Evolutionary conservation across 2,113 vertebrate genomes (phyloP), one percentile per base, ranked within the genome.

Genomic region (Caloenas nicobarica): DNA sequence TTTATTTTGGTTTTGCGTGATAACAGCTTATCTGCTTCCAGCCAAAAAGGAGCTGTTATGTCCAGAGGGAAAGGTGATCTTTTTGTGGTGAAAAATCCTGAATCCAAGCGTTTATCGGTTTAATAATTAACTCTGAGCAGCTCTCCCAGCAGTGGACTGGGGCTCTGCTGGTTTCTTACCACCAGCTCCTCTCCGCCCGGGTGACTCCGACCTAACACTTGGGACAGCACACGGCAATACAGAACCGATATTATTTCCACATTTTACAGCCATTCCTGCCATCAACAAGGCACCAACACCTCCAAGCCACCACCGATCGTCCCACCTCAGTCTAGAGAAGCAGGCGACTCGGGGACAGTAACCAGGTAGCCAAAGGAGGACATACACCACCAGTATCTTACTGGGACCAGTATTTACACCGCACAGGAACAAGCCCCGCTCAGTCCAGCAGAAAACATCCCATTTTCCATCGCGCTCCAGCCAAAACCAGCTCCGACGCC

Each of bases 121-220:
- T 88, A 94, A 85, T 85, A 17, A 81, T 85, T 76, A 88, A 94
- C 81, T 60, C 46, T 3, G 7, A 66, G 69, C 53, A 71, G 34
- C 34, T 4, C 18, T 81, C 50, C 33, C 53, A 80, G 62, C 8
- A 13, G 34, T 9, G 40, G 11, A 15, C 2, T 36, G 24, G 60
- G 60, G 54, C 53, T 81, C 34, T 77, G 33, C 33, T 28, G 46
- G 26, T 23, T 85, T 76, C 64, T 56, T 13, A 40, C 21, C 7
- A 38, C 53, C 44, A 78, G 33, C 25, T 53, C 48, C 38, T 5
- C 66, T 73, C 65, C 7, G 1, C 34, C 26, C 4, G 0, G 5
- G 19, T 3, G 4, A 36, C 33, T 33, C 64, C 2, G 0, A 53
- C 14, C 29, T 10, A 33, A 16, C 42, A 21, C 33, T 38, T 7